Percentiles rank a stretch among this genome's conserved stretches.
These are phyloP conservation scores for Trematomus loennbergii DNA, from an alignment of 2,113 vertebrate genomes.

Conservation along the genomic window DNA sequence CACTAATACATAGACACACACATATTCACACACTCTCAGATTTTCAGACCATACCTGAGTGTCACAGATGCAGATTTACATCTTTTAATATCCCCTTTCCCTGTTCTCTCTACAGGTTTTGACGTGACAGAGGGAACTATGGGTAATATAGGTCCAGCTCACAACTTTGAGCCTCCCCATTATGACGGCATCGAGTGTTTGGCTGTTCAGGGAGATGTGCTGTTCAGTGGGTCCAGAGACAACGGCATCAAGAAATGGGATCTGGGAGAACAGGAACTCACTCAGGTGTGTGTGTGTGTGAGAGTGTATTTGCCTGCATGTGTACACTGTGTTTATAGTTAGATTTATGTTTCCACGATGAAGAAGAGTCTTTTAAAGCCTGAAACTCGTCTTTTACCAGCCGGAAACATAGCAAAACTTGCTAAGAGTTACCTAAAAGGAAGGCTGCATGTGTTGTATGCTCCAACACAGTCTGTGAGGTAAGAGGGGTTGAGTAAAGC, in stretches of 20 bases:
- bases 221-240: slow-evolving; percentile 96
- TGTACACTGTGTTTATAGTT: background rate
- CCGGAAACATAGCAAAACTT: background rate
- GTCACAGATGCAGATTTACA: background rate
- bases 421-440: background rate
- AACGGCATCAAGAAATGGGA: slow-evolving; percentile 99
- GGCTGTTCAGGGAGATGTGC: slow-evolving; percentile 90
- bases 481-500: slow-evolving; percentile 13
- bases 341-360: background rate
- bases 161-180: slow-evolving; percentile 98
- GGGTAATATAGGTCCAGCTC: slow-evolving; percentile 92
- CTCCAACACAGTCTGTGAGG: background rate
- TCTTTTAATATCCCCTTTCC: background rate
- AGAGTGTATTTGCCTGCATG: background rate
- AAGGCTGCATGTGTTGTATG: slow-evolving; percentile 3
- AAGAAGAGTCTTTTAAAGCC: background rate
- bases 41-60: background rate
- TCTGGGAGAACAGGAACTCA: slow-evolving; percentile 94
- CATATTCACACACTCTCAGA: background rate
- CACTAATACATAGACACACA: slow-evolving; percentile 15
- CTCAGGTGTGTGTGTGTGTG: slow-evolving; percentile 84
- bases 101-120: slow-evolving; percentile 86
- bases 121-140: slow-evolving; percentile 88
- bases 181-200: slow-evolving; percentile 97
- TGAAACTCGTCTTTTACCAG: background rate